Base-by-base conservation (phyloP, 2,888 invertebrate species). In the Patella pellucida region DNA sequence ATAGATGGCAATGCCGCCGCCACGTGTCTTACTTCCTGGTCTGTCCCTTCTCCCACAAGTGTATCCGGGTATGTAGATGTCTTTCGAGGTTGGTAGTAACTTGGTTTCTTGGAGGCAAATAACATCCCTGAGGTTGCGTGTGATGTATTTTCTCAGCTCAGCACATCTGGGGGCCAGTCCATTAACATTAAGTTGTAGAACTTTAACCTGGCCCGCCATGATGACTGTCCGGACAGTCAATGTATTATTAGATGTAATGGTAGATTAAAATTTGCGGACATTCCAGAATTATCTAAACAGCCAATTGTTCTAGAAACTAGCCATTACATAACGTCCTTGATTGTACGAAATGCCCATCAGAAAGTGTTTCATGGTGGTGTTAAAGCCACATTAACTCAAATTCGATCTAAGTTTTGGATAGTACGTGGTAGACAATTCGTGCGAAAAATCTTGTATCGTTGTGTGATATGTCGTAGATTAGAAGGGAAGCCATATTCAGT, bases 321-420 rank as follows among this genome's bases (percentile, higher is more conserved):
- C 11, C 56, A 56, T 19, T 62, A 15, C 19, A 19, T 62, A 62
- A 62, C 62, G 23, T 19, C 19, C 15, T 62, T 62, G 23, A 62
- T 23, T 23, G 23, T 15, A 9, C n/a, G 62, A 2, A 11, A 19
- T 12, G 62, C 62, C n/a, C 62, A 62, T 62, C 62, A 62, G 62
- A 62, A 62, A 14, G 12, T 62, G 23, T 62, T 62, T 62, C 19
- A 62, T 62, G 14, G 62, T 62, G 19, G 62, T 19, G 62, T 62
- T 23, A 62, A 62, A 23, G 19, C 62, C 12, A 62, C 62, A 62
- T 62, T 62, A 62, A 23, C 62, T 19, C 19, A 62, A 62, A 62
- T 62, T 12, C n/a, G 62, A 62, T 62, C 62, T 19, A 62, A 62
- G n/a, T 62, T 19, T 23, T 62, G 62, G 62, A 62, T 62, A 62